Base-by-base conservation (phyloP, 2,113 vertebrate genomes). In the Hystrix cristata region DNA sequence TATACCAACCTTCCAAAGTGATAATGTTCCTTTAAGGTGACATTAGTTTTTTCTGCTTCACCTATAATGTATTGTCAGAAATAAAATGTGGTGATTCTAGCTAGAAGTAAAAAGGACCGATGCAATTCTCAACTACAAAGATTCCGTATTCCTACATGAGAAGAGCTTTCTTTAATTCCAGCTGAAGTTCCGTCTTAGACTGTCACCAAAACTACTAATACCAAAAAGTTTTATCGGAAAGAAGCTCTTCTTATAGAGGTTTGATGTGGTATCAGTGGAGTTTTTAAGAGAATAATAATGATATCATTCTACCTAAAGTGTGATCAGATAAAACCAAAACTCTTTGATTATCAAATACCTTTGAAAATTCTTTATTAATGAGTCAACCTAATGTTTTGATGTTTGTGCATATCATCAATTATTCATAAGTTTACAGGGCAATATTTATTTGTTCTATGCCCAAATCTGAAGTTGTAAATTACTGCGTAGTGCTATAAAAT, bases 21-120 rank as follows among this genome's bases (percentile, higher is more conserved):
- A 94, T 91, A 97, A 95, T 96, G 31, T 18, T n/a, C 51, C 71
- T 87, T 97, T 95, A 89, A 92, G 90, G 85, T 83, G 80, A 94
- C 60, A 60, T 79, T 57, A 59, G 18, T 85, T 34, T 94, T 96
- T 95, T 93, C 65, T 92, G 19, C 69, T 88, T 95, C 82, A 93
- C 55, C 55, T 65, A 81, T 92, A 92, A 87, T 84, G 43, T 90
- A 97, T 96, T 95, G 80, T 95, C 62, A 96, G 90, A 59, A 90
- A 92, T 76, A 95, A 96, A 97, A 94, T 81, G 90, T 90, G 74
- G 69, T 67, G 65, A 96, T 69, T 94, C 74, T 80, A 91, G 59
- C 74, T 90, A 59, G 21, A 21, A 96, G 51, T 79, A 90, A 51
- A 38, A 82, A 83, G 34, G 71, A 5, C 57, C 53, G 48, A 67